Evolutionary conservation across 2,113 vertebrate genomes (phyloP).

Genomic region (Hippocampus barbouri): DNA sequence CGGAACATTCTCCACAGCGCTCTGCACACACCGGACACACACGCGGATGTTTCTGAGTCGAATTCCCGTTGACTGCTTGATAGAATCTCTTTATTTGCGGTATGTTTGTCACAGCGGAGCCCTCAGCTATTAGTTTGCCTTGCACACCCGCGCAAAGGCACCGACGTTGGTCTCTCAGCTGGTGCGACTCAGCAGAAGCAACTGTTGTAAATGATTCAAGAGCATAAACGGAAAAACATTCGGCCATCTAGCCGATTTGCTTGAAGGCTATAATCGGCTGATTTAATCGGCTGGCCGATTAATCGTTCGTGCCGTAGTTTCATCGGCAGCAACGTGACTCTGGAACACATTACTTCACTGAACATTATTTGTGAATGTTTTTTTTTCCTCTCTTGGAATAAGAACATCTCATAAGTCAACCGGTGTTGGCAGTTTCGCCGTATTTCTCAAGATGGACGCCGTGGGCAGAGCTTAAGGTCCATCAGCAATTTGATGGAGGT

Average conservation of each 20-base stretch:
- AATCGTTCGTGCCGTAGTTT: too few species aligned
- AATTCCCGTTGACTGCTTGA: conserved; percentile 8
- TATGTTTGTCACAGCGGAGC: conserved; percentile 10
- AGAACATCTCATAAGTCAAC: neutral
- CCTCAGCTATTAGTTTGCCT: neutral
- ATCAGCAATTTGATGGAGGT: conserved; percentile 51
- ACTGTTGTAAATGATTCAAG: too few species aligned
- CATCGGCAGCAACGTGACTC: too few species aligned
- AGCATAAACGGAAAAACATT: too few species aligned
- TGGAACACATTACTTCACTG: too few species aligned
- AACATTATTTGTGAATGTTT: neutral
- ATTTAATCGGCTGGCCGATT: too few species aligned
- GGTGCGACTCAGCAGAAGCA: conserved; percentile 34
- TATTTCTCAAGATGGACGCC: conserved; percentile 6
- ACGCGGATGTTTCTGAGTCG: conserved; percentile 16
- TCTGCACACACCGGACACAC: conserved; percentile 32
- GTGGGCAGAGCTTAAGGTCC: conserved; percentile 36
- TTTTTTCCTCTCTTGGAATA: neutral
- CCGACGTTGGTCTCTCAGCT: conserved; percentile 17
- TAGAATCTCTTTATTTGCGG: neutral
- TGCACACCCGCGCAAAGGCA: neutral
- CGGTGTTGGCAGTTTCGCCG: neutral
- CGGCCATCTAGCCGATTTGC: too few species aligned
- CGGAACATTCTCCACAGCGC: conserved; percentile 27
- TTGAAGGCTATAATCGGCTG: too few species aligned